A percentile compares a stretch with the other conserved stretches of the same genome.
phyloP scores from a whole-genome alignment of 1,140 invertebrate genomes.

The Macrostomum lignano region DNA sequence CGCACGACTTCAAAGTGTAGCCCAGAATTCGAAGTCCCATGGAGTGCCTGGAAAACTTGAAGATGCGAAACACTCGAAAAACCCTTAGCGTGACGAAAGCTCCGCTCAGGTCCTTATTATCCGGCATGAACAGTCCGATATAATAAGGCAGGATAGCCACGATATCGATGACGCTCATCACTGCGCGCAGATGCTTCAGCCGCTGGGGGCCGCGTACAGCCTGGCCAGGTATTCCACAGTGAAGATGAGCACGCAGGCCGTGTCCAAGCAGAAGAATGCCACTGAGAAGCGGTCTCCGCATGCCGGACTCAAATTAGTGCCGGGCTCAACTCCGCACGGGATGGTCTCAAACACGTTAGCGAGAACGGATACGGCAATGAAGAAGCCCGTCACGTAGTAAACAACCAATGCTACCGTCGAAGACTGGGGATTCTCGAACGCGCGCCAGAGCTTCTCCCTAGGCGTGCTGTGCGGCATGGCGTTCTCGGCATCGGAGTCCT shows the following conservation, averaged over 20 bases:
- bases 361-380: conserved; percentile 93
- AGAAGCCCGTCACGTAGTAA: conserved; percentile 98
- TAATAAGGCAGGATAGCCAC: conserved; percentile 89
- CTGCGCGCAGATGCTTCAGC: conserved; percentile 68
- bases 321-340: conserved; percentile 39
- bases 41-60: conserved; percentile 84
- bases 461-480: conserved; percentile 36
- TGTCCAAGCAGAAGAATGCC: conserved; percentile 82
- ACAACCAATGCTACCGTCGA: conserved; percentile 89
- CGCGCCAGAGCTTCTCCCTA: conserved; percentile 88
- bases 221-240: conserved; percentile 72
- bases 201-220: conserved; percentile 70
- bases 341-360: conserved; percentile 95
- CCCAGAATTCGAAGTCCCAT: conserved; percentile 87
- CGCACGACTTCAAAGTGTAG: conserved; percentile 68
- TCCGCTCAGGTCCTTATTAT: conserved; percentile 72
- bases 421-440: conserved; percentile 95
- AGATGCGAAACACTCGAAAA: conserved; percentile 92
- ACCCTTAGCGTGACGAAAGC: conserved; percentile 93
- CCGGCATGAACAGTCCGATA: conserved; percentile 65
- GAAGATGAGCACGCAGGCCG: conserved; percentile 93
- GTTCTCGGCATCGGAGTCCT: conserved; percentile 28
- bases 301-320: conserved; percentile 48
- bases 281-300: conserved; percentile 84
- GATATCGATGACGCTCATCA: conserved; percentile 90